Evolutionary conservation across 2,888 invertebrate species (phyloP).

Genomic region (Nemapogon koenigi): DNA sequence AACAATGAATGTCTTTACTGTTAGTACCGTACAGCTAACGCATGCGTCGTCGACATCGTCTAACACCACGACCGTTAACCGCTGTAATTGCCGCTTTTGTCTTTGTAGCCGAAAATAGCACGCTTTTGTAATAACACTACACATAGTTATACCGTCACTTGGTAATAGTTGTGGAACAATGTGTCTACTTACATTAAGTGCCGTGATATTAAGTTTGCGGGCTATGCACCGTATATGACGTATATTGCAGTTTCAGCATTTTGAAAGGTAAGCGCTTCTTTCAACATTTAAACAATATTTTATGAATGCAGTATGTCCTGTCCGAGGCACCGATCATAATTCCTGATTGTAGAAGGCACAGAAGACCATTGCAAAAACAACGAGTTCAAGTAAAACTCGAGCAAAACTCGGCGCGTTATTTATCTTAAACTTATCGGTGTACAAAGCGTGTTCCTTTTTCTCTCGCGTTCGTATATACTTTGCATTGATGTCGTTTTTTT

Average conservation of each 20-base stretch:
- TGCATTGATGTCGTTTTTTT: constrained; percentile 43
- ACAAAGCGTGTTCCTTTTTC: constrained; percentile 46
- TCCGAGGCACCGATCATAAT: neutral
- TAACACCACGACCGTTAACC: constrained; percentile 25
- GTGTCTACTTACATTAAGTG: too few relatives aligned
- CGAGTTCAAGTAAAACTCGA: constrained; percentile 31
- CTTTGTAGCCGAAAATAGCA: constrained; percentile 48
- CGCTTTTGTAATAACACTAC: constrained; percentile 35
- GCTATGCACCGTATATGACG: too few relatives aligned
- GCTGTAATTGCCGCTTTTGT: constrained; percentile 51
- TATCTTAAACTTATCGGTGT: constrained; percentile 59
- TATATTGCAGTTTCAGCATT: too few relatives aligned
- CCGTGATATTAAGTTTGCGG: too few relatives aligned
- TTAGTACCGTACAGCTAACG: constrained; percentile 19
- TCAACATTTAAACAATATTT: too few relatives aligned
- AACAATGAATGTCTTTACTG: constrained; percentile 2
- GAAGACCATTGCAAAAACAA: constrained; percentile 32
- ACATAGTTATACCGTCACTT: too few relatives aligned
- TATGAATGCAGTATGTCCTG: too few relatives aligned
- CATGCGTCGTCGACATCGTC: too few relatives aligned
- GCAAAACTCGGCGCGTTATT: constrained; percentile 52
- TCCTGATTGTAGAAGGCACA: constrained; percentile 29
- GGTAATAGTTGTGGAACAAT: too few relatives aligned
- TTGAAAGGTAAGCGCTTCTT: too few relatives aligned
- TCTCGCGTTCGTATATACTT: constrained; percentile 44